These are phyloP conservation scores for Listrodromus nycthemerus DNA, from an alignment of 2,888 invertebrate species.

Conservation along the genomic window DNA sequence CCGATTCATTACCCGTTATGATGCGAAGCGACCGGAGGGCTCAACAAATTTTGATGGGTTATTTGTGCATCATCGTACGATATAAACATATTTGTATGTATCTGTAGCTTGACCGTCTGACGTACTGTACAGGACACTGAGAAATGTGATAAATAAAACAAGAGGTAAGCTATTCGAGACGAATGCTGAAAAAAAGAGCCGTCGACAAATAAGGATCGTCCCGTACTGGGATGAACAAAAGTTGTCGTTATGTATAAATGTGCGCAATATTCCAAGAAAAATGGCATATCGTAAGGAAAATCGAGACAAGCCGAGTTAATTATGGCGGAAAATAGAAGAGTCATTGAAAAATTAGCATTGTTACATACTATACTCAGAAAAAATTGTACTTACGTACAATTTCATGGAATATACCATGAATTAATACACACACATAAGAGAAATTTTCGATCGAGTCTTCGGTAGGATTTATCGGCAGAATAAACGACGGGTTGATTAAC, in stretches of 20 bases:
- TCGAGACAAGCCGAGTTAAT: too few relatives aligned
- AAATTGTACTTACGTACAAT: too few relatives aligned
- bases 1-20: constrained; percentile 64
- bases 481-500: too few relatives aligned
- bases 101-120: not conserved
- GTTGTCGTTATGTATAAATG: not conserved
- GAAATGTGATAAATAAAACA: not conserved
- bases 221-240: not conserved
- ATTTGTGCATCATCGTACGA: not conserved
- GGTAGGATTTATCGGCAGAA: too few relatives aligned
- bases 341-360: too few relatives aligned
- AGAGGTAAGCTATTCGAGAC: not conserved
- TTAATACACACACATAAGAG: too few relatives aligned
- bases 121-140: not conserved
- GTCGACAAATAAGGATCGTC: not conserved
- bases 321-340: too few relatives aligned
- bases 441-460: not conserved
- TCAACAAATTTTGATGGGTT: constrained; percentile 43
- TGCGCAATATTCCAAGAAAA: too few relatives aligned
- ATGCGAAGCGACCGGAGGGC: constrained; percentile 58
- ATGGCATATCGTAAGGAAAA: too few relatives aligned
- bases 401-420: too few relatives aligned
- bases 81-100: constrained; percentile 27
- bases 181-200: not conserved
- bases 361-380: too few relatives aligned